These are phyloP conservation scores for Psophia crepitans DNA, from an alignment of 2,113 vertebrate genomes.

Conservation along the genomic window DNA sequence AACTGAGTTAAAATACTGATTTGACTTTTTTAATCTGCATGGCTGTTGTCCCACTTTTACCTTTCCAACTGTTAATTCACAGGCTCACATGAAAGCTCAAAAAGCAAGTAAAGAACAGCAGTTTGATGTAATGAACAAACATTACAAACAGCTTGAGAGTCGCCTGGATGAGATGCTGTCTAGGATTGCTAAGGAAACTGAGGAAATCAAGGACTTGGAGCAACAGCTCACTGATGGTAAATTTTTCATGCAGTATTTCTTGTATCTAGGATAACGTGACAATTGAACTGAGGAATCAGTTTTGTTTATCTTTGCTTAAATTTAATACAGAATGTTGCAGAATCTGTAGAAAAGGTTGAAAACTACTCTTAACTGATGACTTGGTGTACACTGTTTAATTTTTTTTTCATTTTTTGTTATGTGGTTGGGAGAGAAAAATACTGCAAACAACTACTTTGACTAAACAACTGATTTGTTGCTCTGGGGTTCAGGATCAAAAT, in stretches of 20 bases:
- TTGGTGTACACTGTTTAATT: background rate
- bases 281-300: background rate
- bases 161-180: conserved; percentile 86
- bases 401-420: background rate
- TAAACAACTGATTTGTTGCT: background rate
- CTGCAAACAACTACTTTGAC: background rate
- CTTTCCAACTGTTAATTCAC: background rate
- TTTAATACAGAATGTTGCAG: background rate
- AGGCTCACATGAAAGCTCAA: conserved; percentile 81
- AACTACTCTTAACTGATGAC: background rate
- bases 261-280: background rate
- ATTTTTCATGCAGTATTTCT: background rate
- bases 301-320: background rate
- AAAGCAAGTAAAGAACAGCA: conserved; percentile 76
- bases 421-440: background rate
- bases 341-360: background rate
- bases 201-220: conserved; percentile 93
- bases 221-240: conserved; percentile 91
- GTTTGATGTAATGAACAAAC: conserved; percentile 81
- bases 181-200: conserved; percentile 88
- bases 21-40: background rate
- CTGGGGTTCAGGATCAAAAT: background rate
- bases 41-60: background rate
- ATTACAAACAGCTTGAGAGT: conserved; percentile 80
- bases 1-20: background rate